Conservation (phyloP, 2,888 invertebrate genomes). For the Drosophila conformis region DNA sequence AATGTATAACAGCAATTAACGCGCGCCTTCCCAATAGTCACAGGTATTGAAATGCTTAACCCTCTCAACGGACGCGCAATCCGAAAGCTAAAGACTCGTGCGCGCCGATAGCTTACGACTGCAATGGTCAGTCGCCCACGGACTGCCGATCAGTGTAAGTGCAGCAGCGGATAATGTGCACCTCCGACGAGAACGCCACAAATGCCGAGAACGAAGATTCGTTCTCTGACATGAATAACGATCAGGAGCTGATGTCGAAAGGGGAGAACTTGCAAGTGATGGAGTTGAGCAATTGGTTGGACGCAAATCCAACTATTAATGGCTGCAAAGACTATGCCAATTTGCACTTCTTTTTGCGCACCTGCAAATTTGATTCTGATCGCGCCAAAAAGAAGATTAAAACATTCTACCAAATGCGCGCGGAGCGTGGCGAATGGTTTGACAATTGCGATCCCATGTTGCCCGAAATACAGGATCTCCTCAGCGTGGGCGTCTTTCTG, state of each 20-base stretch:
- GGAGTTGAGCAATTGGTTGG: constrained; percentile 82
- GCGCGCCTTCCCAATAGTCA: constrained; percentile 38
- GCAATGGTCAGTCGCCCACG: constrained; percentile 33
- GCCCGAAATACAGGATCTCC: constrained; percentile 87
- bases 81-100: constrained; percentile 38
- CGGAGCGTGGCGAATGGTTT: constrained; percentile 88
- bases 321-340: constrained; percentile 85
- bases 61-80: constrained; percentile 8
- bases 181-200: constrained; percentile 33
- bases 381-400: constrained; percentile 87
- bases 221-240: constrained; percentile 15
- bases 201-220: constrained; percentile 18
- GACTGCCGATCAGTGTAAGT: constrained; percentile 45
- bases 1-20: constrained; percentile 56
- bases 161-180: constrained; percentile 44
- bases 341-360: constrained; percentile 87
- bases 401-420: constrained; percentile 87
- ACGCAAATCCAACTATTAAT: constrained; percentile 84
- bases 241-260: constrained; percentile 55
- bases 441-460: constrained; percentile 86
- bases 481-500: constrained; percentile 87
- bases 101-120: constrained; percentile 43
- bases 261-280: constrained; percentile 64
- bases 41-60: constrained; percentile 33
- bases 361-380: constrained; percentile 87